phyloP scores from a whole-genome alignment of 2,113 vertebrate species.

The Chaenocephalus aceratus region DNA sequence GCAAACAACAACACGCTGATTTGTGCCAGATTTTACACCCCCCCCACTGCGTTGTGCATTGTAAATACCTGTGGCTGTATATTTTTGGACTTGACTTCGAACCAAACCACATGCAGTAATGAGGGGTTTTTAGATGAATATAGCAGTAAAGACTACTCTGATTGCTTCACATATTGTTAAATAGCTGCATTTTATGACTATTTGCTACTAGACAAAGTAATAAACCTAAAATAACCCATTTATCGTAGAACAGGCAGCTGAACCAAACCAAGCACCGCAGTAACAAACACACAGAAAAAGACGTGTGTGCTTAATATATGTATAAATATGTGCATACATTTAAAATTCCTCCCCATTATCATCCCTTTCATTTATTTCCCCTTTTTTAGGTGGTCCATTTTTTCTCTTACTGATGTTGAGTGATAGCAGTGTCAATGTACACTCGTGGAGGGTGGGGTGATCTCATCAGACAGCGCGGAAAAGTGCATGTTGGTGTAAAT shows the following conservation, averaged over 20 bases:
- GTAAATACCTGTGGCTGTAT: conserved; percentile 30
- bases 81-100: conserved; percentile 11
- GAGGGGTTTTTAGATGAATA: neutral
- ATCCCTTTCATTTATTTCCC: conserved; percentile 65
- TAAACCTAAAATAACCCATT: conserved; percentile 18
- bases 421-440: conserved; percentile 53
- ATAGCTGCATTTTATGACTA: neutral
- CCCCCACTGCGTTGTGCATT: conserved; percentile 9
- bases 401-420: conserved; percentile 44
- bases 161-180: conserved; percentile 11
- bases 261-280: conserved; percentile 15
- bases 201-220: conserved; percentile 1
- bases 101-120: neutral
- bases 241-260: conserved; percentile 1
- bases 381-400: conserved; percentile 31
- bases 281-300: conserved; percentile 22
- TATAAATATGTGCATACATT: conserved; percentile 77
- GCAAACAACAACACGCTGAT: conserved; percentile 23
- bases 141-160: neutral
- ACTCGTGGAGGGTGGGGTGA: conserved; percentile 27
- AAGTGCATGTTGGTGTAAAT: conserved; percentile 65
- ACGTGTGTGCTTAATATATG: conserved; percentile 51
- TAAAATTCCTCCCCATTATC: conserved; percentile 59
- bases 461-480: conserved; percentile 47
- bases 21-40: conserved; percentile 23